phyloP scores from a whole-genome alignment of 2,113 vertebrate species.

The Periophthalmus modestus region DNA sequence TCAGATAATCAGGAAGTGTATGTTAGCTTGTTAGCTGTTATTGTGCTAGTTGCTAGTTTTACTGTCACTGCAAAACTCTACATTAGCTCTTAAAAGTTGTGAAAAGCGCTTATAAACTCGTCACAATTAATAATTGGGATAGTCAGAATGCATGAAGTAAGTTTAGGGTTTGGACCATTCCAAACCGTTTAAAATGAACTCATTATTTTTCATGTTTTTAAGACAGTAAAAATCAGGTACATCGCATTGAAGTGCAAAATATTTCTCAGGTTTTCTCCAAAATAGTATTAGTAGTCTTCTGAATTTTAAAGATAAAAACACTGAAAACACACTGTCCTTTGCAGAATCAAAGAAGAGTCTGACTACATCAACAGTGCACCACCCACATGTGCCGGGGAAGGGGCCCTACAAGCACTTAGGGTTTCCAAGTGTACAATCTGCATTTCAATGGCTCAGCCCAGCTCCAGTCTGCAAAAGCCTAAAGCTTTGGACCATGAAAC shows the following conservation, averaged over 20 bases:
- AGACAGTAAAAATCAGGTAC: no score
- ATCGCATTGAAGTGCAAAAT: no score
- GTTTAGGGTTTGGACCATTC: background rate
- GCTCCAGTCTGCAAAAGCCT: constrained; percentile 25
- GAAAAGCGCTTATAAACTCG: no score
- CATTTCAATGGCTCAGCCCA: constrained; percentile 32
- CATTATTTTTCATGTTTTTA: no score
- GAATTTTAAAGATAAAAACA: background rate
- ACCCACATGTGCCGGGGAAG: constrained; percentile 16
- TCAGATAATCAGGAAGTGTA: no score
- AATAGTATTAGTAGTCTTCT: background rate
- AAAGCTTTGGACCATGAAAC: background rate
- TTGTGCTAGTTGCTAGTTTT: no score
- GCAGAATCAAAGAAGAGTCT: constrained; percentile 31
- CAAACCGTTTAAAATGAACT: background rate
- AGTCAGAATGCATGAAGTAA: no score
- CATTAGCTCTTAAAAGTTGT: no score
- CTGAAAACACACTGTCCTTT: constrained; percentile 7
- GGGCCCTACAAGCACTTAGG: constrained; percentile 36
- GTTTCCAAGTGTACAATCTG: constrained; percentile 40
- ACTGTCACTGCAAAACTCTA: no score
- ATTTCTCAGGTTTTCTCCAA: background rate
- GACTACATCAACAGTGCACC: constrained; percentile 36
- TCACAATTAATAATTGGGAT: no score
- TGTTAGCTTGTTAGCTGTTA: no score